Evolutionary conservation across 2,888 invertebrate genomes (phyloP).

Genomic region (Lithophane semibrunnea): DNA sequence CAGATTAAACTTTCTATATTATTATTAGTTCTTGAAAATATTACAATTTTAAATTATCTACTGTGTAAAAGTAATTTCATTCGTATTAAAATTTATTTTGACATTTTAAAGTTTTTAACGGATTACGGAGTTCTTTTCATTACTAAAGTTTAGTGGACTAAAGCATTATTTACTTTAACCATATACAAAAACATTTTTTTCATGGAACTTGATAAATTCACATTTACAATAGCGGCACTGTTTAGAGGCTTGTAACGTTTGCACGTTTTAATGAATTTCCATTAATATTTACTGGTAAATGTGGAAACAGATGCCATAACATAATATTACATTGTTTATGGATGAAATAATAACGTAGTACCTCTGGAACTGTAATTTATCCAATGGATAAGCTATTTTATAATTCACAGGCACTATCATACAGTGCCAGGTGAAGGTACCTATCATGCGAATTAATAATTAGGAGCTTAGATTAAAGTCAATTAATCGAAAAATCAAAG

Average conservation of each 20-base stretch:
- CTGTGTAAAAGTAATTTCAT: slow-evolving; percentile 20
- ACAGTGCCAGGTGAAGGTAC: neutral
- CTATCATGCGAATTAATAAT: neutral
- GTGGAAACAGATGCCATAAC: neutral
- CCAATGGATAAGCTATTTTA: too few relatives aligned
- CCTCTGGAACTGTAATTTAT: too few relatives aligned
- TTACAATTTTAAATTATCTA: slow-evolving; percentile 36
- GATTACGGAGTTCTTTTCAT: neutral
- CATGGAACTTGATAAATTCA: neutral
- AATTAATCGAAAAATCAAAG: neutral
- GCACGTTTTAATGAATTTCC: neutral
- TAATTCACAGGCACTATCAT: too few relatives aligned
- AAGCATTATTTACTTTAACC: neutral
- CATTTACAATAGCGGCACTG: neutral
- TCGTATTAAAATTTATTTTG: slow-evolving; percentile 25
- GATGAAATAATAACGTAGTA: neutral
- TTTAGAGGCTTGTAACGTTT: neutral
- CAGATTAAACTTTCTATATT: slow-evolving; percentile 22
- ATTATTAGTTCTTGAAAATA: slow-evolving; percentile 40
- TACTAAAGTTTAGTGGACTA: neutral
- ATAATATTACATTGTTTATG: neutral
- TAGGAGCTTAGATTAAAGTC: neutral
- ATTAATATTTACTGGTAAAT: neutral
- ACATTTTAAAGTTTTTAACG: neutral
- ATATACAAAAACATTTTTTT: neutral